Conservation (phyloP, 2,797 vertebrate species). For the Sebastes diploproa region DNA sequence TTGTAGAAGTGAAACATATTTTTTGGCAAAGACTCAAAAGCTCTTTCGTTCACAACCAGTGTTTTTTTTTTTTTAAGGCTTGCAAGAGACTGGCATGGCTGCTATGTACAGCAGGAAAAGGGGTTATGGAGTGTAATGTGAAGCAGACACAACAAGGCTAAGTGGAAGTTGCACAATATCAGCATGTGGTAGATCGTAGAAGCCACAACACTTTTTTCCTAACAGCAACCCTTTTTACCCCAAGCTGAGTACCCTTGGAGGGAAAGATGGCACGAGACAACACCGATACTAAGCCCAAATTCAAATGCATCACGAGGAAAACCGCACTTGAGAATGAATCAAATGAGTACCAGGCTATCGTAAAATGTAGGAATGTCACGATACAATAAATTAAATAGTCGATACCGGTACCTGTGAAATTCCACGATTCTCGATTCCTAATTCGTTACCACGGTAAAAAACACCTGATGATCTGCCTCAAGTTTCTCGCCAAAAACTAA, state of each 20-base stretch:
- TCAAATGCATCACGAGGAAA: neutral
- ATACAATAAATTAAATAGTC: rapidly evolving
- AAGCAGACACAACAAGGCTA: neutral
- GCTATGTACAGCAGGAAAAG: neutral
- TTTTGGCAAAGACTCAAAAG: neutral
- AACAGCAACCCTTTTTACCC: neutral
- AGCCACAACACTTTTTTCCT: neutral
- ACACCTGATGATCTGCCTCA: no score
- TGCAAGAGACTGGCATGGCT: neutral
- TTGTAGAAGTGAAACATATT: neutral
- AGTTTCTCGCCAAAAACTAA: no score
- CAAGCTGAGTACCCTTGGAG: neutral
- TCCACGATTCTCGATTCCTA: no score
- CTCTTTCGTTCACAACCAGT: neutral
- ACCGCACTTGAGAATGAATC: neutral
- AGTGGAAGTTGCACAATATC: slow-evolving; percentile 21
- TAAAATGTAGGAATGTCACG: no score
- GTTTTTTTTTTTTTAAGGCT: neutral
- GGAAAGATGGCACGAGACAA: neutral
- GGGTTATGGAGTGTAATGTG: neutral
- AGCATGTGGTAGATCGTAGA: neutral
- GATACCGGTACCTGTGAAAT: no score
- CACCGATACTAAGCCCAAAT: neutral
- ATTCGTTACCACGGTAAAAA: no score
- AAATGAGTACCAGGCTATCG: neutral